phyloP scores from a whole-genome alignment of 2,888 invertebrate genomes.

The Eugnorisma glareosa region DNA sequence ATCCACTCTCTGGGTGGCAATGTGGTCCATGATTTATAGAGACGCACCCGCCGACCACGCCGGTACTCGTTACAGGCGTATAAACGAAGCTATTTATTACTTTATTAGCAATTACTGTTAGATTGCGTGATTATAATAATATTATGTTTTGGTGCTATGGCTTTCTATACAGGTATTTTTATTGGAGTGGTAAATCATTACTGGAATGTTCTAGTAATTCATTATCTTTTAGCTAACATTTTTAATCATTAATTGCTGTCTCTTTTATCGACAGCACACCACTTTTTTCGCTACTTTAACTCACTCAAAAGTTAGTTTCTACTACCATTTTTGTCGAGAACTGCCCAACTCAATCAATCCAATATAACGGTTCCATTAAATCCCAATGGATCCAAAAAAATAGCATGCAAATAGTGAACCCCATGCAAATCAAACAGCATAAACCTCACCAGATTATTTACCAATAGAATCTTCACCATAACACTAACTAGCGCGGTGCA shows the following conservation, averaged over 20 bases:
- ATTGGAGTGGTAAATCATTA: neutral
- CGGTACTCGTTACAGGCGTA: conserved; percentile 31
- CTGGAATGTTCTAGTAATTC: neutral
- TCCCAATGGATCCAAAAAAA: neutral
- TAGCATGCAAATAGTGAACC: neutral
- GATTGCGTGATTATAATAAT: conserved; percentile 40
- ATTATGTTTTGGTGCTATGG: conserved; percentile 7
- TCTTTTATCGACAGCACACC: neutral
- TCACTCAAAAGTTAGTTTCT: neutral
- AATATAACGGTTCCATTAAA: neutral
- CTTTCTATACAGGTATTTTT: conserved; percentile 8
- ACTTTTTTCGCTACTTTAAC: neutral
- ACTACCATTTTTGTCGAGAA: neutral
- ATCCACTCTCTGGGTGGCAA: conserved; percentile 52
- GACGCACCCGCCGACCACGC: conserved; percentile 31
- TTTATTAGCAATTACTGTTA: conserved; percentile 57
- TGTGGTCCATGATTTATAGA: conserved; percentile 49
- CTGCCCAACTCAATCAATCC: neutral
- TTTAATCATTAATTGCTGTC: neutral
- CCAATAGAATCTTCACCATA: conserved; percentile 3
- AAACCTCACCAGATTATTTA: conserved; percentile 12
- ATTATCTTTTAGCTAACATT: rapidly evolving
- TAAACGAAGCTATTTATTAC: conserved; percentile 61
- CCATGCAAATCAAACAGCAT: neutral
- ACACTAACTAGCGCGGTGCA: conserved; percentile 8